These are phyloP conservation scores for Ypsolopha scabrella DNA, from an alignment of 2,888 invertebrate genomes.

Conservation along the genomic window DNA sequence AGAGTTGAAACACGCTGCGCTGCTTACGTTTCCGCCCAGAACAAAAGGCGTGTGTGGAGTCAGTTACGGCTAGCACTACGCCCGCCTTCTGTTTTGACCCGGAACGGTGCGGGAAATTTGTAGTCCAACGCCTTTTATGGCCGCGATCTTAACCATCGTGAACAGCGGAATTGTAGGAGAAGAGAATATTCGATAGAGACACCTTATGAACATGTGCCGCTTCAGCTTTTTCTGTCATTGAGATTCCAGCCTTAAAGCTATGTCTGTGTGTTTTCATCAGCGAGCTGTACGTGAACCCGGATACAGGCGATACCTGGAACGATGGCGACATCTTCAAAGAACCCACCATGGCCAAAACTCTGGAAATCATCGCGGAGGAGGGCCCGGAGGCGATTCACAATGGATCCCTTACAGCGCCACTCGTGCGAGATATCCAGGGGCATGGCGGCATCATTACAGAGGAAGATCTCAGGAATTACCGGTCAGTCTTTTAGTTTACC, in stretches of 20 bases:
- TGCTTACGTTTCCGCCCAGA: no score
- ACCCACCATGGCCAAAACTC: slow-evolving; percentile 75
- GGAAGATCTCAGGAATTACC: slow-evolving; percentile 80
- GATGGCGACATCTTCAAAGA: slow-evolving; percentile 76
- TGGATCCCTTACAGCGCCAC: slow-evolving; percentile 74
- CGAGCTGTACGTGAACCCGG: slow-evolving; percentile 72
- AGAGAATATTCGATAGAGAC: no score
- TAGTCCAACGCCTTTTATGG: no score
- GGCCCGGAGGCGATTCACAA: slow-evolving; percentile 82
- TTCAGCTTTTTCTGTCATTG: no score
- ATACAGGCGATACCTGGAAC: slow-evolving; percentile 69
- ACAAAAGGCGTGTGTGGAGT: no score
- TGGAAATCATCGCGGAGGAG: slow-evolving; percentile 75
- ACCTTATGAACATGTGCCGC: no score
- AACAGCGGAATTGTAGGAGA: no score
- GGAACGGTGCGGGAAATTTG: no score
- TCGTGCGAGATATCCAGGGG: slow-evolving; percentile 76
- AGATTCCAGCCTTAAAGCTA: neutral
- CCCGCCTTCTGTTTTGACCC: no score
- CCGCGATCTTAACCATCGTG: no score
- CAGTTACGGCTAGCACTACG: no score
- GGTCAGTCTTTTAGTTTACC: slow-evolving; percentile 40
- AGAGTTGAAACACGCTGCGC: no score
- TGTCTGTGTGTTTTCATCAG: slow-evolving; percentile 22
- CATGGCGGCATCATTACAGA: slow-evolving; percentile 82